Base-by-base conservation (phyloP, 2,888 invertebrate species). In the Seira sanloemensis region DNA sequence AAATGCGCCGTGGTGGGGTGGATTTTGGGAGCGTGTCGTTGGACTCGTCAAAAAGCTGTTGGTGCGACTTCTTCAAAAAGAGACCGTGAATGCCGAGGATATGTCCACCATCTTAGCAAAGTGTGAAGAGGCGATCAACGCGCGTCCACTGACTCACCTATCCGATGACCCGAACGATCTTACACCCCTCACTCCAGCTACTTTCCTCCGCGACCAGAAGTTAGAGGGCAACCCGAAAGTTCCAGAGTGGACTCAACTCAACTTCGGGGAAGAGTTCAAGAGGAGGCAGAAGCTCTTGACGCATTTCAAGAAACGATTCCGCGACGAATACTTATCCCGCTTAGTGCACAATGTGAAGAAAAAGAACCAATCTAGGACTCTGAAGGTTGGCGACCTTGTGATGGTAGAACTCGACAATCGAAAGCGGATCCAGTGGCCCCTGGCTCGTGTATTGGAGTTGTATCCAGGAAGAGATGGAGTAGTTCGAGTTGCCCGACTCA, bases 21-120 rank as follows among this genome's bases (percentile, higher is more conserved):
- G n/a, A n/a, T n/a, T n/a, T n/a, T 79, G 62, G 62, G 78, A 78
- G 19, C 27, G 78, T 2, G 0, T 78, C 1, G 23, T 78, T 5
- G n/a, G 72, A 0, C 16, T n/a, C 1, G 46, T 46, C 1, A 78
- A 78, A 25, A n/a, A 78, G 9, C 16, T 71, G 0, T 2, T 78
- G 16, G 18, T 9, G 25, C 18, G 46, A 21, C 12, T 23, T 1
- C 18, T 78, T 9, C 58, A 62, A 7, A 24, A 2, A 24, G 19
- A 18, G 0, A 26, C 0, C 0, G 0, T 78, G 37, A 19, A 37
- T 24, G n/a, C 12, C n/a, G 23, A 23, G 0, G 46, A 78, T 9
- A n/a, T 78, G 18, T 2, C 62, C 2, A 24, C 25, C 19, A 2
- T 37, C 0, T 7, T 78, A 46, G 7, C 9, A 0, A 9, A 65